Evolutionary conservation across 1,140 invertebrate species (phyloP), one percentile per base, ranked within the genome.

Genomic region (Homalodisca vitripennis): DNA sequence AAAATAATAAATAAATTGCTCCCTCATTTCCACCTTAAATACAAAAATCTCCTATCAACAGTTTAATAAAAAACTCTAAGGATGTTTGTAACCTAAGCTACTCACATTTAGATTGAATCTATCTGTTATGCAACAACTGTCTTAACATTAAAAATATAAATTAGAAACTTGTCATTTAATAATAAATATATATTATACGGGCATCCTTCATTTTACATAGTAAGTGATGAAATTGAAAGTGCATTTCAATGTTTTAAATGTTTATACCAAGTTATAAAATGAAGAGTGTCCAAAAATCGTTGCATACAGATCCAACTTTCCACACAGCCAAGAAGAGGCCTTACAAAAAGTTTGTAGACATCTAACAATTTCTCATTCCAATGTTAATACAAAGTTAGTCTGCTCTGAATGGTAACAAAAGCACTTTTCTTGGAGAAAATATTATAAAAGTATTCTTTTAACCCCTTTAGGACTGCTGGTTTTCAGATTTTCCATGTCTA

Each of bases 1-100:
- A 60, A 60, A 60, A 60, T 60, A 60, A 60, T 60, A 60, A 60
- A 60, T 60, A 60, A 60, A 26, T 60, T 60, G 55, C 55, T 60
- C 55, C 55, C 55, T 60, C 55, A 60, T 60, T 2, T 60, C 55
- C 55, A 60, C 55, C 55, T 60, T 60, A 60, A 60, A 27, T 60
- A 60, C 55, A 60, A 60, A 60, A 60, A 27, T 60, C 55, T 27
- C 27, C 55, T 60, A 60, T 27, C 29, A 60, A 60, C 55, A 60
- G 22, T 27, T 60, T 60, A 60, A 60, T 60, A 27, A 60, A 60
- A 60, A 60, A 60, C 27, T 60, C 55, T 60, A 60, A 60, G 12
- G 12, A 60, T 27, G 55, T 41, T 27, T 60, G 55, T 60, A 60
- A 60, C 55, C 55, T 60, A 60, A 60, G 55, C 55, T 60, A 60